Evolutionary conservation across 1,140 invertebrate genomes (phyloP).

Genomic region (Drosophila orena): DNA sequence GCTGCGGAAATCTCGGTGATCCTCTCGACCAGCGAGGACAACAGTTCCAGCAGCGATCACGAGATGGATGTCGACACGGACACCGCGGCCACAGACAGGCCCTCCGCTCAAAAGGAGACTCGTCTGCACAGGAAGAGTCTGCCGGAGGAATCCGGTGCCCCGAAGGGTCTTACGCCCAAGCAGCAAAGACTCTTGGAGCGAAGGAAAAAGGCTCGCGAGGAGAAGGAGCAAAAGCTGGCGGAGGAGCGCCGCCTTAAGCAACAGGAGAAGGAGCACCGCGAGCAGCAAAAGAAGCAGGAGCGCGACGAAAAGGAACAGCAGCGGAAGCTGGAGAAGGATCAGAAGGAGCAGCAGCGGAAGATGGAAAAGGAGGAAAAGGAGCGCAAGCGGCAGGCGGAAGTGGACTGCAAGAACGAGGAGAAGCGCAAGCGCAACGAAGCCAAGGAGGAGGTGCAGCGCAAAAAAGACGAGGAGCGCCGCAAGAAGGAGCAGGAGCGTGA

Average conservation of each 20-base stretch:
- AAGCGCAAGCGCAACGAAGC: conserved; percentile 87
- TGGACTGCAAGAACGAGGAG: conserved; percentile 88
- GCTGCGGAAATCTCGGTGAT: conserved; percentile 31
- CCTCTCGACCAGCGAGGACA: conserved; percentile 51
- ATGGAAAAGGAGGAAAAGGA: conserved; percentile 85
- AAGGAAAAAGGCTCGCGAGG: conserved; percentile 79
- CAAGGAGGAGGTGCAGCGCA: conserved; percentile 86
- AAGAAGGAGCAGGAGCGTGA: conserved; percentile 88
- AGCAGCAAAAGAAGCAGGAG: conserved; percentile 82
- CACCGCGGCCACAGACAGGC: conserved; percentile 10
- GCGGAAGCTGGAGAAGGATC: conserved; percentile 86
- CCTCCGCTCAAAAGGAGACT: neutral
- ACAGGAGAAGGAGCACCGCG: conserved; percentile 84
- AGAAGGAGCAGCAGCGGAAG: conserved; percentile 85
- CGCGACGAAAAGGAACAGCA: conserved; percentile 85
- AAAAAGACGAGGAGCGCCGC: conserved; percentile 86
- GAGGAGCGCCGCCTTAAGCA: conserved; percentile 74
- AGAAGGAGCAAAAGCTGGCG: conserved; percentile 79
- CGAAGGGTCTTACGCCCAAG: conserved; percentile 66
- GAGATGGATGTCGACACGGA: conserved; percentile 61
- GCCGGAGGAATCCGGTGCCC: neutral
- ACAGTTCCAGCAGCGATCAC: conserved; percentile 40
- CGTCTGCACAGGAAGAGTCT: neutral
- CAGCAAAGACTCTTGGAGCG: conserved; percentile 70
- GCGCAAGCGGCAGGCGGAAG: conserved; percentile 86